Conservation (phyloP, 2,113 vertebrate genomes). For the Lates calcarifer region DNA sequence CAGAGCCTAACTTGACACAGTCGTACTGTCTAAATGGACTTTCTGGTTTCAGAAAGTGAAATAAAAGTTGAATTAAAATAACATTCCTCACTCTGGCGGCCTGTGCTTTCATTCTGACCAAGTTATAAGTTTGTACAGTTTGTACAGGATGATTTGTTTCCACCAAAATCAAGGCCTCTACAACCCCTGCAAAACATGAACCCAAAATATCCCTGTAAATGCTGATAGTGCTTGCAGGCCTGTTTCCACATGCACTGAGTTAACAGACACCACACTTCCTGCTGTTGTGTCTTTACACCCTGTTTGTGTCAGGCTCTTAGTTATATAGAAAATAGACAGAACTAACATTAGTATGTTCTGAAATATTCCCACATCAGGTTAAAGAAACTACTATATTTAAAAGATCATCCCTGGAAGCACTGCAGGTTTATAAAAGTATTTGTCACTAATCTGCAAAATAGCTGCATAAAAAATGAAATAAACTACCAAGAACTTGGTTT, state of each 20-base stretch:
- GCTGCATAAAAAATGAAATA: background rate
- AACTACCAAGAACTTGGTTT: background rate
- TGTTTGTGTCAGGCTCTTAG: slow-evolving; percentile 1
- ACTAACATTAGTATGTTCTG: background rate
- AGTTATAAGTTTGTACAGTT: background rate
- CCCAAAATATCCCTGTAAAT: slow-evolving; percentile 38
- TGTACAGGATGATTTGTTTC: slow-evolving; percentile 10
- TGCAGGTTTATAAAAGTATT: background rate
- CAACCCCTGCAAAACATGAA: background rate
- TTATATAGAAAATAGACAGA: background rate
- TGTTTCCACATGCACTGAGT: slow-evolving; percentile 33
- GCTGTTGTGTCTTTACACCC: slow-evolving; percentile 42
- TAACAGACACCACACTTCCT: slow-evolving; percentile 39
- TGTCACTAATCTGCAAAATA: background rate
- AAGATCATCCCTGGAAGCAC: background rate
- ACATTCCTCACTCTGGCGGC: background rate
- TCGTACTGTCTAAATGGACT: too few relatives aligned
- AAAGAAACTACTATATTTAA: background rate
- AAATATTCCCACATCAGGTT: background rate
- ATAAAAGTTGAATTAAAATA: background rate
- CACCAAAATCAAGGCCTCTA: slow-evolving; percentile 16
- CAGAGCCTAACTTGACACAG: background rate
- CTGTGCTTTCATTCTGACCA: background rate
- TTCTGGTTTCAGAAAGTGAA: background rate
- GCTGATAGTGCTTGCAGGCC: slow-evolving; percentile 25